Evolutionary conservation across 2,888 invertebrate genomes (phyloP), one percentile per base, ranked within the genome.

Genomic region (Acanthosepion lycidas): DNA sequence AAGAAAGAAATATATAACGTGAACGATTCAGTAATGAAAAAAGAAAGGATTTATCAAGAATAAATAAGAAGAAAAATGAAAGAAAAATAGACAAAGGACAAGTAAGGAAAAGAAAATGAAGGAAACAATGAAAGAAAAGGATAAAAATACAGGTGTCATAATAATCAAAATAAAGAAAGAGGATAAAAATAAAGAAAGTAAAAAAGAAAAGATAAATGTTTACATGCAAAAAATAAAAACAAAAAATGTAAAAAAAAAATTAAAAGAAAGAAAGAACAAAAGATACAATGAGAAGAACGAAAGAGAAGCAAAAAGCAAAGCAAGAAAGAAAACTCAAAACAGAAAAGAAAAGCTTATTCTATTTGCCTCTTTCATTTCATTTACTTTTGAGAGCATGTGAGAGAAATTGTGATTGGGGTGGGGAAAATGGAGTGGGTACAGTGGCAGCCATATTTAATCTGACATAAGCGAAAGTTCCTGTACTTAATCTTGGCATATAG

Each of bases 401-500:
- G 15, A 78, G n/a, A n/a, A 78, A 78, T 78, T 33, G 33, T 78
- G n/a, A n/a, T 33, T 78, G 78, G 12, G n/a, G 5, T 78, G 78
- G 78, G n/a, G 78, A 23, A 5, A 23, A 20, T 59, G 59, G n/a
- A 9, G 4, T 15, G 9, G 33, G 9, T 78, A 33, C 78, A 78
- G 78, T n/a, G 78, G 78, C 78, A 9, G 78, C 78, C 78, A 78
- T 78, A 78, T 78, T 78, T 78, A 78, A 78, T 78, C 78, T 78
- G 78, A 78, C 78, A n/a, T 78, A 78, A 78, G 78, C 78, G 33
- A 78, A 78, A 78, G 78, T 78, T 78, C 78, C n/a, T 78, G 15
- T 78, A n/a, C 78, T 78, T 78, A 78, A 78, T 78, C 78, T 78
- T 78, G 78, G 78, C 78, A 78, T 78, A 78, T 78, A 78, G 78